Base-by-base conservation (phyloP, 2,797 vertebrate species). In the Adelosebastes latens region DNA sequence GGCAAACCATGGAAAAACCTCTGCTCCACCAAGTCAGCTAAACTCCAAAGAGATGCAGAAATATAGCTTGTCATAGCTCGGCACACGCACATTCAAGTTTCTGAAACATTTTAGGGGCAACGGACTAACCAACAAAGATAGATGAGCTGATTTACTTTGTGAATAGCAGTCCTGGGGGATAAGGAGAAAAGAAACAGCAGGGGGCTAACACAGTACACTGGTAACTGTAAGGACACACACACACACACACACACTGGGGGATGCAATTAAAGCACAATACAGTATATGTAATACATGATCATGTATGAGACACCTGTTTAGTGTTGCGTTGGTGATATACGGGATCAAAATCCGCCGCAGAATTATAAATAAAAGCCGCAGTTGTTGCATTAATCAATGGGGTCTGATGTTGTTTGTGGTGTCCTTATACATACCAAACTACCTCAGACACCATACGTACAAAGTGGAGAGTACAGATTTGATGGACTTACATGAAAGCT, bases 111-210 rank as follows among this genome's bases (percentile, higher is more conserved):
- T 60, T 11, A 29, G 14, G 61, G 55, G 11, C 66, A 39, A 16
- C 5, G 25, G 13, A 52, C 59, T 14, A 75, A 42, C 34, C 16
- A 13, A 66, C 36, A 76, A 25, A 68, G 53, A 46, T 3, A 32
- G 60, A 77, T 36, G 34, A 72, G 31, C 46, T 80, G 56, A 32
- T 75, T 22, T 60, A 49, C 66, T 77, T 1, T 63, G 31, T 69
- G 36, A 82, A 59, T 8, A 29, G 68, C 22, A 56, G 71, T 22
- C 56, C 49, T 80, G 12, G 36, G 42, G 55, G 29, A 12, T 32
- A 1, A 53, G 61, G 32, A 66, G 20, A 56, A 62, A 58, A 32
- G 74, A 65, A 46, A 34, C 77, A 52, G 71, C 56, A 34, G 62
- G 72, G 52, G 76, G 31, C 11, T 56, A 61, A 58, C 12, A 69